Conservation (phyloP, 2,888 invertebrate species). For the Zhuqinia jingwanae region DNA sequence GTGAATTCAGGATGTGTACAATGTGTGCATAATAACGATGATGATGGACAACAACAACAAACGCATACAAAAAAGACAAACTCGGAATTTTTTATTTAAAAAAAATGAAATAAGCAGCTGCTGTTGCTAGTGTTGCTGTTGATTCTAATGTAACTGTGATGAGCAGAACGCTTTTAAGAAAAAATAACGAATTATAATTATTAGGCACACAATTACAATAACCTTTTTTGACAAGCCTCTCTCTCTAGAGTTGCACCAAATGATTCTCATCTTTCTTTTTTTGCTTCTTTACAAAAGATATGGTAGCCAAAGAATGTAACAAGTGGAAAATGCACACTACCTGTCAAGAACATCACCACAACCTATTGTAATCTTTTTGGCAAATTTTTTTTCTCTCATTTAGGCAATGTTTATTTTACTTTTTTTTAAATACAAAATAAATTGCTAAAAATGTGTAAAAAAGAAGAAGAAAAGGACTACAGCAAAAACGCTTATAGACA, state of each 20-base stretch:
- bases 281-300: too few species aligned
- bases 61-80: slow-evolving; percentile 25
- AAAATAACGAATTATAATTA: slow-evolving; percentile 27
- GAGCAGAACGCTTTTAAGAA: slow-evolving; percentile 4
- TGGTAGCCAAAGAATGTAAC: slow-evolving; percentile 32
- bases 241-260: background rate
- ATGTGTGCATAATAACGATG: background rate
- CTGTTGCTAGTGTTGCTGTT: too few species aligned
- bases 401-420: background rate
- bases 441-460: background rate
- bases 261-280: slow-evolving; percentile 12
- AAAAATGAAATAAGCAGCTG: background rate
- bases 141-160: too few species aligned
- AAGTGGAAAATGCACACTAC: too few species aligned
- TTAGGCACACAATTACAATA: background rate
- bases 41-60: slow-evolving; percentile 20
- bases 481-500: slow-evolving; percentile 25
- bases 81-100: slow-evolving; percentile 12
- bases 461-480: background rate
- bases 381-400: too few species aligned
- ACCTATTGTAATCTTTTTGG: too few species aligned
- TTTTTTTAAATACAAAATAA: too few species aligned
- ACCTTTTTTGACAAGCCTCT: slow-evolving; percentile 36
- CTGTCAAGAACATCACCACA: too few species aligned
- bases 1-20: background rate